Conservation (phyloP, 2,113 vertebrate species). For the Gobius niger region DNA sequence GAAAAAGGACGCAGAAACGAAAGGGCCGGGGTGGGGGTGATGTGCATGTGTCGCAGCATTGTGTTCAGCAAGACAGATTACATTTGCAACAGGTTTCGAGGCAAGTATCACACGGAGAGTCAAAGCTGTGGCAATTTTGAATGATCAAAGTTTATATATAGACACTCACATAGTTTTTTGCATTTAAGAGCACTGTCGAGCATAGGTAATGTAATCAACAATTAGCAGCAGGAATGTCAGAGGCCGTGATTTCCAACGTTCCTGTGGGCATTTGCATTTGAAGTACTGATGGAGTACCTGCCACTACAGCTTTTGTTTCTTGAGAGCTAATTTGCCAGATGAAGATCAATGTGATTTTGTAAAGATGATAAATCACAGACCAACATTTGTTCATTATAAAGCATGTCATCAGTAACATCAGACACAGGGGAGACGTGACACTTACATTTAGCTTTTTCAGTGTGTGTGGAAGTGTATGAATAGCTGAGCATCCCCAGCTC, state of each 20-base stretch:
- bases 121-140: not conserved
- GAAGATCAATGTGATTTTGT: not conserved
- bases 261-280: not conserved
- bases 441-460: not conserved
- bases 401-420: not conserved
- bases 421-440: not conserved
- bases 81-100: slow-evolving; percentile 22
- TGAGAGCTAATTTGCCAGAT: not conserved
- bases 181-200: not conserved
- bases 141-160: not conserved
- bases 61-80: slow-evolving; percentile 18
- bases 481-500: not conserved
- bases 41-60: slow-evolving; percentile 10
- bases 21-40: not conserved
- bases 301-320: not conserved
- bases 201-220: slow-evolving; percentile 3
- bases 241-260: not conserved
- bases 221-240: not conserved
- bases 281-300: not conserved
- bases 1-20: slow-evolving; percentile 16
- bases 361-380: not conserved
- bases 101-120: not conserved
- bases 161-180: too few relatives aligned
- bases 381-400: not conserved
- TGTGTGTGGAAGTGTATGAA: not conserved